Conservation (phyloP, 2,113 vertebrate genomes). For the Marmota flaviventris region DNA sequence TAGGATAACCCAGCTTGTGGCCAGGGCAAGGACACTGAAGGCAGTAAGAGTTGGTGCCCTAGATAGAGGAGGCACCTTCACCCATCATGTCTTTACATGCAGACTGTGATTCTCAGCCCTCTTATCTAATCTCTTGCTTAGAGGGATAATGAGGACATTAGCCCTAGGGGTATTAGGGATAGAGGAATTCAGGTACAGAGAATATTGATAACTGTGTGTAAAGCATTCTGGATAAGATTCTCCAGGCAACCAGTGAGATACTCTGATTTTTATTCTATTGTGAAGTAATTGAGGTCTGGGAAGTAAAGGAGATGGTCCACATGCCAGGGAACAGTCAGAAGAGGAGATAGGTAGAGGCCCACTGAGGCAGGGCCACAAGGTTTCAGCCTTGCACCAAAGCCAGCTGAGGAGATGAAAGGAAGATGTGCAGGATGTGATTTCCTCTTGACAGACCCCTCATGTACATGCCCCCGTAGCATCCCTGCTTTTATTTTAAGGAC, state of each 20-base stretch:
- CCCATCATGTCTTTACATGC: not conserved
- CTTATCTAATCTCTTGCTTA: constrained; percentile 17
- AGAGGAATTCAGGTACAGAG: not conserved
- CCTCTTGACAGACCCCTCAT: constrained; percentile 90
- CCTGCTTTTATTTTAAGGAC: constrained; percentile 93
- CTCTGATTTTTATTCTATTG: not conserved
- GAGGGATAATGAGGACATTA: not conserved
- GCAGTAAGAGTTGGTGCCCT: not conserved
- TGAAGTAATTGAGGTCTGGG: not conserved
- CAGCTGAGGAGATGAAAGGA: constrained; percentile 92
- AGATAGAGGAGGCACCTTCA: not conserved
- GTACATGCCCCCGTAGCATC: constrained; percentile 90
- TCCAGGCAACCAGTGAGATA: not conserved
- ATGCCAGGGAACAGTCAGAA: not conserved
- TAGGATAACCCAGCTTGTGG: not conserved
- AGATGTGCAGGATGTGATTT: constrained; percentile 92
- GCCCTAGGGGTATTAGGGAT: not conserved
- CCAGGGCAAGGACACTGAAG: not conserved
- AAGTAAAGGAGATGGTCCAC: not conserved
- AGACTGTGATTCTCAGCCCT: not conserved
- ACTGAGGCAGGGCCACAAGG: constrained; percentile 54
- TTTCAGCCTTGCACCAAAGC: constrained; percentile 90
- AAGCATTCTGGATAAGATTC: not conserved
- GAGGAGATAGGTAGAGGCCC: not conserved
- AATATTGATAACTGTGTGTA: not conserved